A percentile compares a stretch with the other conserved stretches of the same genome.
Conservation (phyloP, 2,888 invertebrate genomes). For the Chrysolina oricalcia region DNA sequence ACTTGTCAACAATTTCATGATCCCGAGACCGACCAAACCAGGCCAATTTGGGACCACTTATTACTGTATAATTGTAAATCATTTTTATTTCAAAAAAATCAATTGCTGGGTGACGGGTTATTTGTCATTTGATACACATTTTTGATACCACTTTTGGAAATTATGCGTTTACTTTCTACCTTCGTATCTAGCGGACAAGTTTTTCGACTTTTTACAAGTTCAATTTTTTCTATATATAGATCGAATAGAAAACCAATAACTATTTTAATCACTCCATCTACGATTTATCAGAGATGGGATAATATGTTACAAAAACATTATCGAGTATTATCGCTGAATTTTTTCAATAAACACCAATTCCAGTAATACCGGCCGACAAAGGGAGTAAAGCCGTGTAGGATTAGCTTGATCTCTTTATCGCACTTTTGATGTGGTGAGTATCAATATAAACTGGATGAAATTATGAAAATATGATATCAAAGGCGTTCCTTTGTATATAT, state of each 20-base stretch:
- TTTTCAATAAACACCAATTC: conserved; percentile 58
- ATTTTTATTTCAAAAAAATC: too few species aligned
- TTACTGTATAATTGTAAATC: too few species aligned
- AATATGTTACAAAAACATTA: conserved; percentile 50
- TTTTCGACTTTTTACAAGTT: too few species aligned
- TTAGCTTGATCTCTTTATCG: conserved; percentile 58
- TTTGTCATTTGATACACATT: too few species aligned
- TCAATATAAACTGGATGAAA: conserved; percentile 49
- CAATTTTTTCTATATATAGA: not conserved
- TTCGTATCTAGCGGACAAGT: too few species aligned
- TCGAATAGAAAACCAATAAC: conserved; percentile 4
- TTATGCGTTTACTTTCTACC: too few species aligned
- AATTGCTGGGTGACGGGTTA: too few species aligned
- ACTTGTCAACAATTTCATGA: too few species aligned
- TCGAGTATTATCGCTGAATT: conserved; percentile 53
- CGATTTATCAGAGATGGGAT: conserved; percentile 24
- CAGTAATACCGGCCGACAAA: conserved; percentile 58
- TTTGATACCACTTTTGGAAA: too few species aligned
- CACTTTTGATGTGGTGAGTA: conserved; percentile 57
- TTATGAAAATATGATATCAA: conserved; percentile 27
- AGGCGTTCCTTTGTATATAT: conserved; percentile 6
- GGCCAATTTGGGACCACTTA: too few species aligned
- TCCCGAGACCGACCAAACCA: too few species aligned
- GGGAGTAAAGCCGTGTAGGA: conserved; percentile 48
- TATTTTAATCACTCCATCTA: conserved; percentile 8